Evolutionary conservation across 2,797 vertebrate genomes (phyloP).

Genomic region (Halcyon smyrnensis): DNA sequence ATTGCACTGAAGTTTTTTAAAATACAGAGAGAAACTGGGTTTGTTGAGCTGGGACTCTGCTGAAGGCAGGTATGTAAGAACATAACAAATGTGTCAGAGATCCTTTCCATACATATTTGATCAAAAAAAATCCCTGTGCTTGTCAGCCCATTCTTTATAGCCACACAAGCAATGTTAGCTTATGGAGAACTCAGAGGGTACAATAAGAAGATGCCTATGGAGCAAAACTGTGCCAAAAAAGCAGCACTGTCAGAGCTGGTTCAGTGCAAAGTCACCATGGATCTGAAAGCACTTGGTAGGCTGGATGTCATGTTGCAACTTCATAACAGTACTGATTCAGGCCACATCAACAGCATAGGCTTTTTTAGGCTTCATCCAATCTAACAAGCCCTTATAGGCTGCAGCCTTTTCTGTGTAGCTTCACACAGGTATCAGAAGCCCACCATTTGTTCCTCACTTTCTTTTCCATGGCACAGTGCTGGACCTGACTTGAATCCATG

Average conservation of each 20-base stretch:
- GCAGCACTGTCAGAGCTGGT: background rate
- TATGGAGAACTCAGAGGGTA: background rate
- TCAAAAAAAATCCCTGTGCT: background rate
- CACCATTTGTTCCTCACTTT: background rate
- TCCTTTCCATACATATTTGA: background rate
- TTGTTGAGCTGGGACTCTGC: background rate
- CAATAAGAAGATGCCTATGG: background rate
- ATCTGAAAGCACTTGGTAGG: background rate
- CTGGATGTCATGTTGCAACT: background rate
- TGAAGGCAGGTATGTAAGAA: background rate
- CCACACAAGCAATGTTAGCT: accelerated
- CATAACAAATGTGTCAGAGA: background rate
- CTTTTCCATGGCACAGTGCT: background rate
- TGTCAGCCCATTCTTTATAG: background rate
- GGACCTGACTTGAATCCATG: no score
- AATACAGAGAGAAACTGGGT: background rate
- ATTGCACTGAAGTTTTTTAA: background rate
- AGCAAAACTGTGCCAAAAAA: background rate
- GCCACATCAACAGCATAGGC: background rate
- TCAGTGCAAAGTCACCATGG: background rate
- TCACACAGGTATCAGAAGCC: background rate
- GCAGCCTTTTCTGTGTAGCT: background rate
- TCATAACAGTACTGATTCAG: background rate
- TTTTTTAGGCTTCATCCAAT: background rate
- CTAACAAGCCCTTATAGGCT: background rate